Evolutionary conservation across 2,797 vertebrate species (phyloP), one percentile per base, ranked within the genome.

Genomic region (Zalophus californianus): DNA sequence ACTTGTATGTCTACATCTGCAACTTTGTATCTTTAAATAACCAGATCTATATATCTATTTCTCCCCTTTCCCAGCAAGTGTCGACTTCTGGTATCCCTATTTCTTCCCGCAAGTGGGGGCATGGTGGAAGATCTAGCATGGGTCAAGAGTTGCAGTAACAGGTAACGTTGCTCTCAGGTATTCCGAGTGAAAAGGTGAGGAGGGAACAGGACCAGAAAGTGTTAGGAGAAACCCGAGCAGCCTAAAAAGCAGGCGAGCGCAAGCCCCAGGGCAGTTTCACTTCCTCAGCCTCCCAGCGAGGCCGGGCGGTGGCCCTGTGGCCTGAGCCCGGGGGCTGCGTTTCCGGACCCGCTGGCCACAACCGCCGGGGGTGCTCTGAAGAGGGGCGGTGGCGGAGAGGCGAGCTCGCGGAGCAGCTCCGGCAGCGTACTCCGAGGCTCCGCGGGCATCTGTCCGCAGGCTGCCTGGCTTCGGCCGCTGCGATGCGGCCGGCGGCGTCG

Each of bases 241-340:
- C 38, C 66, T 29, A 32, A 32, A 77, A 44, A 29, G 50, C 18
- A 41, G 52, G 64, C 50, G 15, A 4, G 68, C n/a, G 21, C 41
- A 16, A 85, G 93, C 25, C 58, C 54, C 2, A 0, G 58, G 32
- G 16, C 27, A 60, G 78, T 98, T 98, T 98, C 98, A 97, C 98
- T 98, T 98, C 97, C 97, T 95, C 84, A 21, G 44, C 50, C 10
- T 23, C 15, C 85, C 25, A 0, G 93, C 54, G 25, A n/a, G 89
- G 88, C 48, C 77, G 15, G 14, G 25, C 0, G 41, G 72, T 29
- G 52, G 25, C 29, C 66, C 54, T 48, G 78, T 0, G 60, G 83
- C 77, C 78, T 6, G 83, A 91, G 0, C 1, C 66, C 16, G 3
- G 16, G 23, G 44, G 44, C 75, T 48, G 27, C 1, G 52, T 80